phyloP scores from a whole-genome alignment of 2,888 invertebrate genomes.

The Yponomeuta malinellus region DNA sequence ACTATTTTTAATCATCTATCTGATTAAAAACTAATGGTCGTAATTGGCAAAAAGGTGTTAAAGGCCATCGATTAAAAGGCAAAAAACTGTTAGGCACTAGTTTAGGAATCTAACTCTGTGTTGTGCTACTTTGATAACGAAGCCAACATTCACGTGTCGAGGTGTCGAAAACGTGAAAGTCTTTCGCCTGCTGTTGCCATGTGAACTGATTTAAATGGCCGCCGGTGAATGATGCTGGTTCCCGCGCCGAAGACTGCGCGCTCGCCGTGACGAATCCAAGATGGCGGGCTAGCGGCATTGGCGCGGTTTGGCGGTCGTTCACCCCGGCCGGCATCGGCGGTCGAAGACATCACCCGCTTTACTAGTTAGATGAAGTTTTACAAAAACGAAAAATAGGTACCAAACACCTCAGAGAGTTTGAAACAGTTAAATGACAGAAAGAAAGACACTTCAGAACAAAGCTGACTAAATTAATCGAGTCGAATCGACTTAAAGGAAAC shows the following conservation, averaged over 20 bases:
- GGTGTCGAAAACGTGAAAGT: slow-evolving; percentile 9
- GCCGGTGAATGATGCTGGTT: background rate
- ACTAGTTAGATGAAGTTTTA: background rate
- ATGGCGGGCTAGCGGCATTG: slow-evolving; percentile 50
- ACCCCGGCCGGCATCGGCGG: slow-evolving; percentile 58
- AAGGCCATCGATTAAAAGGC: background rate
- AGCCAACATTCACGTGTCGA: background rate
- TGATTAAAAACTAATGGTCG: too few relatives aligned
- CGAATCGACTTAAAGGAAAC: background rate
- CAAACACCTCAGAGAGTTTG: background rate
- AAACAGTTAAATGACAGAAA: background rate
- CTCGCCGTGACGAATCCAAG: slow-evolving; percentile 68
- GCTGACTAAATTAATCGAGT: background rate
- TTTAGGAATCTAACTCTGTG: background rate
- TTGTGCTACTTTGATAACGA: background rate
- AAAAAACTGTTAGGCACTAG: background rate
- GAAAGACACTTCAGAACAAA: background rate
- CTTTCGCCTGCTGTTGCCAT: slow-evolving; percentile 12
- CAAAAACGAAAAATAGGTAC: background rate
- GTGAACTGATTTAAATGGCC: background rate
- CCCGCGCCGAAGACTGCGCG: slow-evolving; percentile 36
- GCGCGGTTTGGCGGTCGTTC: slow-evolving; percentile 70
- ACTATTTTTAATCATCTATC: too few relatives aligned
- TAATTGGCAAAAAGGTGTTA: too few relatives aligned
- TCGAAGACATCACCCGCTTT: slow-evolving; percentile 30